Conservation (phyloP, 2,113 vertebrate species). For the Podiceps cristatus region DNA sequence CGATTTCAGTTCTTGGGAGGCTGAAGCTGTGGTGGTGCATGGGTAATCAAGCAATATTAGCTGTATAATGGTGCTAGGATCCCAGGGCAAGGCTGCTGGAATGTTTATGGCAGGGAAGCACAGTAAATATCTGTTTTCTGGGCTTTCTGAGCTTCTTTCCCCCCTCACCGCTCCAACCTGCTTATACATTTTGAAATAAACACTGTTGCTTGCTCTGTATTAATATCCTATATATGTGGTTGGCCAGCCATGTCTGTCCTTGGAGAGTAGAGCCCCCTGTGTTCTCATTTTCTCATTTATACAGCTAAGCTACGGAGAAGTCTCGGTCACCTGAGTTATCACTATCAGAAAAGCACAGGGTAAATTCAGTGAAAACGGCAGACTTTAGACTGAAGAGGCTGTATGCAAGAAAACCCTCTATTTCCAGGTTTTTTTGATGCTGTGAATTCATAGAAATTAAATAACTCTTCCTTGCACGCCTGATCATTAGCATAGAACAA, state of each 20-base stretch:
- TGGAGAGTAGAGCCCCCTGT: neutral
- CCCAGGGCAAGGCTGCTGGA: neutral
- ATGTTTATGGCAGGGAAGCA: neutral
- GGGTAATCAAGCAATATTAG: conserved; percentile 56
- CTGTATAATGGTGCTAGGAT: conserved; percentile 42
- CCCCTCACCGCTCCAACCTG: neutral
- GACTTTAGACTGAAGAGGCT: neutral
- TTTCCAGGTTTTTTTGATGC: neutral
- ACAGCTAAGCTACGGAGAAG: neutral
- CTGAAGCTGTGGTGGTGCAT: conserved; percentile 46
- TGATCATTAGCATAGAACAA: neutral
- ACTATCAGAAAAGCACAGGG: neutral
- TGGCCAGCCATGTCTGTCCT: conserved; percentile 1
- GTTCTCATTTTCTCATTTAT: conserved; percentile 32
- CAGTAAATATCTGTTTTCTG: conserved; percentile 34
- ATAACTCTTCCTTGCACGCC: neutral
- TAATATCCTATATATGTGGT: neutral
- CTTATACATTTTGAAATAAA: conserved; percentile 11
- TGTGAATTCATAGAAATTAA: neutral
- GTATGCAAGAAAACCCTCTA: neutral
- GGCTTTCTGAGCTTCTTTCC: neutral
- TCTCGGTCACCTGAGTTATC: neutral
- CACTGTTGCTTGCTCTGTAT: neutral
- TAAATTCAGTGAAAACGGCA: neutral
- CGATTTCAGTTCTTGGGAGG: conserved; percentile 65